Percentiles rank a stretch among this genome's conserved stretches.
phyloP scores from a whole-genome alignment of 2,113 vertebrate species.

The Morone chrysops region DNA sequence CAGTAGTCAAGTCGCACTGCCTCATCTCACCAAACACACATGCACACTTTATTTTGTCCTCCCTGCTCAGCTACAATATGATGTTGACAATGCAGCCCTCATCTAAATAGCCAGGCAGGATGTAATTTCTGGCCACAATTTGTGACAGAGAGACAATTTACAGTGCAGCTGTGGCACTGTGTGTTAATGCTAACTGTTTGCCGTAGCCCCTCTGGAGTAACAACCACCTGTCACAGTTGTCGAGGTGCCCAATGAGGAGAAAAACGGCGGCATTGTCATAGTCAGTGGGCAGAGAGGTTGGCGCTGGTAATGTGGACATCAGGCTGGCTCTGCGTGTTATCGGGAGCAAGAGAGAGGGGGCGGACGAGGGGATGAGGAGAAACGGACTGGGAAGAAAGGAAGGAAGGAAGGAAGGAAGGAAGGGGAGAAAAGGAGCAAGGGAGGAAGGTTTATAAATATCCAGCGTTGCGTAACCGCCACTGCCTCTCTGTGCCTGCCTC shows the following conservation, averaged over 20 bases:
- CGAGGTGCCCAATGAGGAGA: constrained; percentile 63
- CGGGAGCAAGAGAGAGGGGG: constrained; percentile 12
- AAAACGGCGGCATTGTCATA: constrained; percentile 46
- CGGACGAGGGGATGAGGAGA: background rate
- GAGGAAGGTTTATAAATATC: constrained; percentile 84
- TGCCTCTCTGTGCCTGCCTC: constrained; percentile 68
- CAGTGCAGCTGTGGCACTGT: constrained; percentile 45
- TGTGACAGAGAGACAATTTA: constrained; percentile 44
- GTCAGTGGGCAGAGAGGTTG: constrained; percentile 52
- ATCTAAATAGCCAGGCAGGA: constrained; percentile 25
- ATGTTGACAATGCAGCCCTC: constrained; percentile 27
- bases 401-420: constrained; percentile 3
- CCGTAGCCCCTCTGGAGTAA: constrained; percentile 42
- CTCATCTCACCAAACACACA: background rate
- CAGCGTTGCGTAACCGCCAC: constrained; percentile 78
- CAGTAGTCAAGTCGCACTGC: background rate
- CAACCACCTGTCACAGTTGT: constrained; percentile 72
- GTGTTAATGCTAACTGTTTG: constrained; percentile 55
- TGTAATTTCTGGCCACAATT: constrained; percentile 48
- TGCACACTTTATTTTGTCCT: background rate
- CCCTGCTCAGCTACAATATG: constrained; percentile 12
- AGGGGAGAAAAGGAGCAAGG: constrained; percentile 39
- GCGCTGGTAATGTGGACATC: constrained; percentile 58
- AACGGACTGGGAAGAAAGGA: constrained; percentile 20
- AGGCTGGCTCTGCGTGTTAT: constrained; percentile 46